Conservation (phyloP, 64 coral and sea anemone species). For the Catalaphyllia jardinei region DNA sequence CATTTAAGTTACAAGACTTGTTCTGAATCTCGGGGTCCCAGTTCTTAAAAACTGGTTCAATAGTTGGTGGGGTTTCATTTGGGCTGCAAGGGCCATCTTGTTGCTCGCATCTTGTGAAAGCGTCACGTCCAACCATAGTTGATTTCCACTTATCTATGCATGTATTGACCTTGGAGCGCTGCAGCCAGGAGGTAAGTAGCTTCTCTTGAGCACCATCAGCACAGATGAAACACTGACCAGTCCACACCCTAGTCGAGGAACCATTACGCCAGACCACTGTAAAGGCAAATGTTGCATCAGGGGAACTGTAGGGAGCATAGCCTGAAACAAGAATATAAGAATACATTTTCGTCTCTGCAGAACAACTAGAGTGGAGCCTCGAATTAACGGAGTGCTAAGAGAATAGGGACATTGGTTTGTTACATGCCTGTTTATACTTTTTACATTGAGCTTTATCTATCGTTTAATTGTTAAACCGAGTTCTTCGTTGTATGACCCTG, state of each 20-base stretch:
- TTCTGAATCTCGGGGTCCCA: slow-evolving; percentile 28
- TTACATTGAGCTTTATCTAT: no score
- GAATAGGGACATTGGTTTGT: no score
- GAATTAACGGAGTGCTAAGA: no score
- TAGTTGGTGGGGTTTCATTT: slow-evolving; percentile 10
- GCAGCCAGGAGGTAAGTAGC: slow-evolving; percentile 87
- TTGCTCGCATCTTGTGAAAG: slow-evolving; percentile 89
- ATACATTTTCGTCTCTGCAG: no score
- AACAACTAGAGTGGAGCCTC: no score
- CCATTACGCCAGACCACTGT: slow-evolving; percentile 92
- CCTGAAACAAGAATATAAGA: slow-evolving; percentile 24
- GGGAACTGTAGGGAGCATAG: slow-evolving; percentile 59
- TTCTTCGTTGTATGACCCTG: no score
- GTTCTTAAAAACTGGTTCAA: background rate
- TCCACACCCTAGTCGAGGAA: slow-evolving; percentile 85
- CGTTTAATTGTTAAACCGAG: no score
- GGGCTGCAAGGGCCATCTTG: slow-evolving; percentile 66
- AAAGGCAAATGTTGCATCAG: slow-evolving; percentile 83
- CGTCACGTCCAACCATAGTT: slow-evolving; percentile 71
- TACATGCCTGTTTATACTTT: no score
- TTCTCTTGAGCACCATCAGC: slow-evolving; percentile 77
- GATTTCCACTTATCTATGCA: slow-evolving; percentile 99
- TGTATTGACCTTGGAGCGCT: slow-evolving; percentile 80
- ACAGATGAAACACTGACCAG: slow-evolving; percentile 82
- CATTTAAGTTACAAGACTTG: slow-evolving; percentile 68